Base-by-base conservation (phyloP, 2,113 vertebrate genomes). In the Malaclemys terrapin region DNA sequence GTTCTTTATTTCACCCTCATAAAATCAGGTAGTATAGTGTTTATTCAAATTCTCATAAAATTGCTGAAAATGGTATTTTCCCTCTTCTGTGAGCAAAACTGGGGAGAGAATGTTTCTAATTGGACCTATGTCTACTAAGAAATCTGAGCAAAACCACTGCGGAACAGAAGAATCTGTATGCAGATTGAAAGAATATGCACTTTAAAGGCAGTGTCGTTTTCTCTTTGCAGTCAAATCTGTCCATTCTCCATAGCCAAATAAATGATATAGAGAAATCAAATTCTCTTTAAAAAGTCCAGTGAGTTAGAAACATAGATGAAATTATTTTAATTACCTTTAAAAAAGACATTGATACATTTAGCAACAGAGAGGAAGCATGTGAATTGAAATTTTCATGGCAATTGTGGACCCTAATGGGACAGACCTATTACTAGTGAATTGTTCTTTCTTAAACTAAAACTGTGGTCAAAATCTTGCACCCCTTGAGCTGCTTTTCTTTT, bases 361-460 rank as follows among this genome's bases (percentile, higher is more conserved):
- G 69, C 72, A 84, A 88, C 85, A 3, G 45, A 97, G 95, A 91
- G 31, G 88, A 95, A 96, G n/a, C n/a, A 13, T 56, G 80, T 82
- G 93, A 88, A 91, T 97, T 95, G 65, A 91, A 88, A 87, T 54
- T 35, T 91, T 90, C 9, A 1, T 91, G 82, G 97, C 98, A 97
- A 72, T 94, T 84, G 93, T 97, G 98, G 97, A 98, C 98, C 97
- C 91, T 98, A 98, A 98, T 56, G 98, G 98, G 95, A 98, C 98
- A 98, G 97, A 97, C 98, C 93, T 94, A 96, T 98, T 98, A 96
- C 97, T 97, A 97, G 97, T 98, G 98, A 98, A 97, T 97, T 98
- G 98, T 98, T 98, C 96, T 97, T 98, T 96, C 95, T 96, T 98
- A 97, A 97, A 95, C 95, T 96, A 83, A 56, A 97, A 95, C 91